A percentile compares a stretch with the other conserved stretches of the same genome.
phyloP scores from a whole-genome alignment of 1,140 invertebrate species.

The Antheraea pernyi region DNA sequence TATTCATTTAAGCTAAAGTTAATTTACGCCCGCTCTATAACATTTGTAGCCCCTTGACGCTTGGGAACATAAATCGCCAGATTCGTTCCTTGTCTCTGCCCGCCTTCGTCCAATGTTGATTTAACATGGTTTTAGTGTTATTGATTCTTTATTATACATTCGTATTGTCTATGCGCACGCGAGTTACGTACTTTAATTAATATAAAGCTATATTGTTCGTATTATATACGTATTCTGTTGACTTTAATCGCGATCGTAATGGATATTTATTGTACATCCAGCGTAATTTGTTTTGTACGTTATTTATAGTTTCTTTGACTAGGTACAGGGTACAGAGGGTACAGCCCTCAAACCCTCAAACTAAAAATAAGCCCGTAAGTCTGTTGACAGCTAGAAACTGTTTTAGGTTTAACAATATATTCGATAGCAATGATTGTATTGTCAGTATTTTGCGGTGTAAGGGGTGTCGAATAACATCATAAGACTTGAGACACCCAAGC shows the following conservation, averaged over 20 bases:
- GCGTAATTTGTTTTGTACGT: not conserved
- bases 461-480: too few relatives aligned
- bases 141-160: slow-evolving; percentile 74
- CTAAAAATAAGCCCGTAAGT: too few relatives aligned
- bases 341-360: too few relatives aligned
- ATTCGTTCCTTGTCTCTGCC: slow-evolving; percentile 75
- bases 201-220: slow-evolving; percentile 31
- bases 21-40: slow-evolving; percentile 37
- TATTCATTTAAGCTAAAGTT: too few relatives aligned
- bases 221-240: slow-evolving; percentile 3
- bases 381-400: too few relatives aligned
- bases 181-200: slow-evolving; percentile 66
- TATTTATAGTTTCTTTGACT: not conserved
- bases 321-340: too few relatives aligned
- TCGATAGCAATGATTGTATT: too few relatives aligned
- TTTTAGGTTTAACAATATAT: too few relatives aligned
- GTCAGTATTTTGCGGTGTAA: too few relatives aligned
- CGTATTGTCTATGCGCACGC: slow-evolving; percentile 74
- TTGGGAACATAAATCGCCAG: slow-evolving; percentile 69
- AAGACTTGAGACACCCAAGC: too few relatives aligned
- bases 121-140: slow-evolving; percentile 78
- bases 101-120: slow-evolving; percentile 74
- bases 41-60: slow-evolving; percentile 45
- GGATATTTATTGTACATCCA: not conserved
- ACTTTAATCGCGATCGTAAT: not conserved